Conservation (phyloP, 2,113 vertebrate species). For the Formicarius rufipectus region DNA sequence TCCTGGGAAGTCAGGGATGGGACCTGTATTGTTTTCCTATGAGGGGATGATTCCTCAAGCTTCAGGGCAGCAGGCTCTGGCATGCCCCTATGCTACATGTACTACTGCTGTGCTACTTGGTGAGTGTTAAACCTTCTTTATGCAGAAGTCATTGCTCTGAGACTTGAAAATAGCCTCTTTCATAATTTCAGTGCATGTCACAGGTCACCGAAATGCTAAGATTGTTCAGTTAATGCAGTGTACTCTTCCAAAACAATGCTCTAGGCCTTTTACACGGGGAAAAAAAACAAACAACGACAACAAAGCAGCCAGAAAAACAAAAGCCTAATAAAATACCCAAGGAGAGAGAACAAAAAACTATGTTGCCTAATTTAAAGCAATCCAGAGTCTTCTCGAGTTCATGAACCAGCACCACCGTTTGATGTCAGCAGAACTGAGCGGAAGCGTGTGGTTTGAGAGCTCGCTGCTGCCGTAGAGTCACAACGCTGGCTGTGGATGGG, state of each 20-base stretch:
- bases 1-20: neutral
- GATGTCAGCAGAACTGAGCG: conserved; percentile 58
- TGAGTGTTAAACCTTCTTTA: neutral
- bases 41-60: neutral
- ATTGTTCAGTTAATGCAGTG: neutral
- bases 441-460: conserved; percentile 57
- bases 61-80: neutral
- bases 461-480: conserved; percentile 2
- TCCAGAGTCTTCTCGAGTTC: conserved; percentile 37
- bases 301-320: neutral
- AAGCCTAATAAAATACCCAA: neutral
- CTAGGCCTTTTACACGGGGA: neutral
- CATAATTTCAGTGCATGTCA: neutral
- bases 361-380: conserved; percentile 13
- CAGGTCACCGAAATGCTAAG: neutral
- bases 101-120: neutral
- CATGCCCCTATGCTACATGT: neutral
- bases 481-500: neutral
- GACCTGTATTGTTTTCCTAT: neutral
- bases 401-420: neutral
- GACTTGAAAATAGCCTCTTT: neutral
- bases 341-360: conserved; percentile 3
- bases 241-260: neutral
- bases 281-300: neutral
- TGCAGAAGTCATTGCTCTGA: neutral